Conservation (phyloP, 2,888 invertebrate genomes). For the Serripes groenlandicus region DNA sequence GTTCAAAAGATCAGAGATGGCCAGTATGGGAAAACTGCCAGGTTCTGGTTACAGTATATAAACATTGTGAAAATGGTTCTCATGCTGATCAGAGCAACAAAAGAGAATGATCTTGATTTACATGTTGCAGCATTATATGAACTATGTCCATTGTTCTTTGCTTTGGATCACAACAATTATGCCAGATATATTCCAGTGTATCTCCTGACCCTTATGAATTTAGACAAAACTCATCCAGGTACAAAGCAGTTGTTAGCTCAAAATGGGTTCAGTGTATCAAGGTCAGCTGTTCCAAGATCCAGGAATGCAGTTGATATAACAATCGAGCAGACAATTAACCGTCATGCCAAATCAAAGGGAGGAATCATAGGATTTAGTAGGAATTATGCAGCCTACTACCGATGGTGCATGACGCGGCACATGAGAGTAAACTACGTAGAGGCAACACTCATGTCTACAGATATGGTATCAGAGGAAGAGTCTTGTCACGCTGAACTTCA, state of each 20-base stretch:
- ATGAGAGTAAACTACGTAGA: too few species aligned
- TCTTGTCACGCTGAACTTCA: constrained; percentile 25
- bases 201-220: constrained; percentile 41
- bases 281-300: constrained; percentile 48
- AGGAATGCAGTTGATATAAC: constrained; percentile 53
- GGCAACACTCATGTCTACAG: constrained; percentile 28
- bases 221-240: constrained; percentile 44
- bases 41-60: constrained; percentile 59
- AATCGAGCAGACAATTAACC: constrained; percentile 50
- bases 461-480: constrained; percentile 17
- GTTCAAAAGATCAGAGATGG: constrained; percentile 32
- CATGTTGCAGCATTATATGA: constrained; percentile 40
- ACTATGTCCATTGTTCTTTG: constrained; percentile 56
- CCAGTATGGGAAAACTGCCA: constrained; percentile 47
- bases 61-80: constrained; percentile 42
- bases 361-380: constrained; percentile 44
- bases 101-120: constrained; percentile 54
- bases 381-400: constrained; percentile 45
- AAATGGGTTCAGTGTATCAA: constrained; percentile 55
- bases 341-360: constrained; percentile 41
- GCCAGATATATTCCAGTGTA: constrained; percentile 56
- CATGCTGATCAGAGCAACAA: constrained; percentile 48
- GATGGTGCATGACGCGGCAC: constrained; percentile 38
- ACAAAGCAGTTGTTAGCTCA: constrained; percentile 37
- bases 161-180: constrained; percentile 53